Conservation (phyloP, 2,888 invertebrate genomes). For the Phengaris alcon region DNA sequence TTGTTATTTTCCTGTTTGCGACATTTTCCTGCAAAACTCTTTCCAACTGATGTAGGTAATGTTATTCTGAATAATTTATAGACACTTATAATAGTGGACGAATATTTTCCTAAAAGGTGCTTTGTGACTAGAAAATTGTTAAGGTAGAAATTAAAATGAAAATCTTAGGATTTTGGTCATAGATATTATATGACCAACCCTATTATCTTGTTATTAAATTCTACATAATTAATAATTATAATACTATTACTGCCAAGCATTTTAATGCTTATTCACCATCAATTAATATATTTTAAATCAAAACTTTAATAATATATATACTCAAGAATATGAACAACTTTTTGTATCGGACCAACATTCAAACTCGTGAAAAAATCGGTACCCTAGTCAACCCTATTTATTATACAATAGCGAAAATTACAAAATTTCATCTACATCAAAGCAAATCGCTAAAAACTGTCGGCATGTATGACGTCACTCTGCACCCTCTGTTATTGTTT, state of each 20-base stretch:
- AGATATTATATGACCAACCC: too few relatives aligned
- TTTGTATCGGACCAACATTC: too few relatives aligned
- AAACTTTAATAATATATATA: too few relatives aligned
- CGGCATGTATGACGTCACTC: neutral
- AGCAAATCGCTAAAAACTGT: neutral
- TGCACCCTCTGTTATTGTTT: constrained; percentile 33
- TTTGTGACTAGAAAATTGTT: neutral
- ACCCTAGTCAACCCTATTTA: neutral
- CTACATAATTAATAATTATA: too few relatives aligned
- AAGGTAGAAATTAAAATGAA: neutral
- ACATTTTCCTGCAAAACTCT: constrained; percentile 21
- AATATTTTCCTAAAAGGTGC: neutral
- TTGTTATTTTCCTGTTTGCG: constrained; percentile 26
- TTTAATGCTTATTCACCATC: too few relatives aligned
- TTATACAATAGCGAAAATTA: neutral
- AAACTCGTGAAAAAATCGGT: too few relatives aligned
- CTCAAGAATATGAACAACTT: too few relatives aligned
- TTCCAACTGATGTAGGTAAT: constrained; percentile 19
- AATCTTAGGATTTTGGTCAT: neutral
- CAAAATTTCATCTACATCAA: neutral
- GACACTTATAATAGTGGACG: neutral
- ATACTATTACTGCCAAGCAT: too few relatives aligned
- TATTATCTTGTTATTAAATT: too few relatives aligned
- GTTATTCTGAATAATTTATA: constrained; percentile 24
- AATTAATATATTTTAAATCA: too few relatives aligned